Evolutionary conservation across 2,113 vertebrate genomes (phyloP), one percentile per base, ranked within the genome.

Genomic region (Rhinopomastus cyanomelas): DNA sequence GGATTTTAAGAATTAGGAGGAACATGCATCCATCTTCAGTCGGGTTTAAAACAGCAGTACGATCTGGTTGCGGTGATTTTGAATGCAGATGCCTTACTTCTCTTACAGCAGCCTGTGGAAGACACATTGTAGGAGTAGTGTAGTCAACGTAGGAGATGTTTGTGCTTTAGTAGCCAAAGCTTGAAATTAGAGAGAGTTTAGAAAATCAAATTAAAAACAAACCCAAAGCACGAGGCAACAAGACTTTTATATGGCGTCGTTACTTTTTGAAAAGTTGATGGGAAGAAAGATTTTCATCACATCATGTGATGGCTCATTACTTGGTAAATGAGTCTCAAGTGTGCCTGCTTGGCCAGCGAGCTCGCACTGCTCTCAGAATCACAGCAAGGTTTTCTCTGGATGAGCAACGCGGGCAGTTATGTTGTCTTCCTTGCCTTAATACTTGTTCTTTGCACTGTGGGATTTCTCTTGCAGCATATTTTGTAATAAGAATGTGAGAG

Each of bases 361-460:
- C 30, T 91, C 77, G 67, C 19, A 27, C 23, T 39, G n/a, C 44
- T 86, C 65, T 91, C 49, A 84, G 90, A 94, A 93, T 86, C 86
- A 75, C n/a, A 84, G 88, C 44, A 84, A 92, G n/a, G 20, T 75
- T 93, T 91, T 88, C 49, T 84, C 49, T 30, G 86, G 64, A 81
- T 88, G 80, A 90, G 49, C 21, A 13, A 84, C 30, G n/a, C 1
- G 1, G 73, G 15, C 56, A 86, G 34, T 86, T 71, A 67, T 56
- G 85, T 85, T 71, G 17, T 55, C 21, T 44, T 86, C 12, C 23
- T 80, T 80, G 21, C 9, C 27, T 56, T 66, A 66, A 37, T 26
- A 52, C 48, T 21, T 8, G 6, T 73, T 87, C 60, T 4, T 11
- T 32, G 26, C 18, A 39, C 12, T 16, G 12, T 59, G n/a, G 11